A percentile compares a stretch with the other conserved stretches of the same genome.
Conservation (phyloP, 2,797 vertebrate genomes). For the Pipistrellus kuhlii region DNA sequence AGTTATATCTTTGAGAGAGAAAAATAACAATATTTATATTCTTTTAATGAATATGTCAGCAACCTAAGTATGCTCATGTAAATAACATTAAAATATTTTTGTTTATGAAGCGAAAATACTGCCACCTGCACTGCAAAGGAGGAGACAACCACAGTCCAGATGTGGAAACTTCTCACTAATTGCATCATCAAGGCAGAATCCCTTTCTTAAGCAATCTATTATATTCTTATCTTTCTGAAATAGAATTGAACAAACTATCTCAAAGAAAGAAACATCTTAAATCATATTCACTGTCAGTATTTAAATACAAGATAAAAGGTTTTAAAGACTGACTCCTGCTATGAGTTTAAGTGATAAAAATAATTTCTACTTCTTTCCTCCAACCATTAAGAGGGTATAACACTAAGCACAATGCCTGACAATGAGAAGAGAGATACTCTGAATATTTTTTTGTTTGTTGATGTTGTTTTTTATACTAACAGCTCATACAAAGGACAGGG, state of each 20-base stretch:
- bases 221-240: background rate
- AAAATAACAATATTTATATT: background rate
- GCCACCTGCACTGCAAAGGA: background rate
- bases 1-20: background rate
- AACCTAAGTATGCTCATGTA: background rate
- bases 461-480: background rate
- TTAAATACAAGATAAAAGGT: background rate
- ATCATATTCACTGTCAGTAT: background rate
- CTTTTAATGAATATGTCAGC: background rate
- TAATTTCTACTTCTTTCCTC: background rate
- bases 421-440: background rate
- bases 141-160: background rate
- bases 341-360: background rate
- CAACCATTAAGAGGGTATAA: background rate
- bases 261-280: background rate
- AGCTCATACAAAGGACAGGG: accelerated
- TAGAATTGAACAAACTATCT: background rate
- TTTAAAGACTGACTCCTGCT: background rate
- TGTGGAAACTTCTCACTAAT: background rate
- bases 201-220: background rate
- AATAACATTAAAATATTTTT: constrained; percentile 5
- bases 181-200: background rate
- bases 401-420: background rate
- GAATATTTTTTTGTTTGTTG: background rate
- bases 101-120: background rate